These are phyloP conservation scores for Cryptotermes secundus DNA, from an alignment of 1,140 invertebrate species.

Conservation along the genomic window DNA sequence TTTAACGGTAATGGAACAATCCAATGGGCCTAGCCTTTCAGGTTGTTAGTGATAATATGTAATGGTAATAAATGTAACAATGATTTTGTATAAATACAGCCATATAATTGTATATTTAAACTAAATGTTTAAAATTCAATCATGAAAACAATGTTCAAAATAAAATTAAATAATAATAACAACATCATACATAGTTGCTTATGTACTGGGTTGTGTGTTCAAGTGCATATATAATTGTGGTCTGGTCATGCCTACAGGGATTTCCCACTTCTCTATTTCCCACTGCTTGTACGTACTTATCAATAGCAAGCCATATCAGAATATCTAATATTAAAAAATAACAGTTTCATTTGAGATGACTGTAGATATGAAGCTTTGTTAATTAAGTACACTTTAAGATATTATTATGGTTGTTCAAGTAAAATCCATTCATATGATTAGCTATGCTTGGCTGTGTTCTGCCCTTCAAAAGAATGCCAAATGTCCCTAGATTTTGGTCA, in stretches of 20 bases:
- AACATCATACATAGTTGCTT: slow-evolving; percentile 39
- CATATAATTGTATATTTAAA: slow-evolving; percentile 25
- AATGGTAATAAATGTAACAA: not conserved
- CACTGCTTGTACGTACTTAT: not conserved
- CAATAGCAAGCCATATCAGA: not conserved
- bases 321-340: not conserved
- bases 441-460: too few relatives aligned
- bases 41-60: not conserved
- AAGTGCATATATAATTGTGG: too few relatives aligned
- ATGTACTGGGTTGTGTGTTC: slow-evolving; percentile 25
- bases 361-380: not conserved
- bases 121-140: slow-evolving; percentile 26
- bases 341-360: not conserved
- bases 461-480: too few relatives aligned
- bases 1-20: too few relatives aligned
- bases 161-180: slow-evolving; percentile 38
- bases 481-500: too few relatives aligned
- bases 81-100: slow-evolving; percentile 26
- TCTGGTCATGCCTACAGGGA: slow-evolving; percentile 35
- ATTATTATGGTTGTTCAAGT: too few relatives aligned
- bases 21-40: too few relatives aligned
- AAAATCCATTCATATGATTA: too few relatives aligned
- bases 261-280: not conserved
- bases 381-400: too few relatives aligned
- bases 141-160: slow-evolving; percentile 33